phyloP scores from a whole-genome alignment of 2,113 vertebrate genomes.

The Hydrolagus affinis region DNA sequence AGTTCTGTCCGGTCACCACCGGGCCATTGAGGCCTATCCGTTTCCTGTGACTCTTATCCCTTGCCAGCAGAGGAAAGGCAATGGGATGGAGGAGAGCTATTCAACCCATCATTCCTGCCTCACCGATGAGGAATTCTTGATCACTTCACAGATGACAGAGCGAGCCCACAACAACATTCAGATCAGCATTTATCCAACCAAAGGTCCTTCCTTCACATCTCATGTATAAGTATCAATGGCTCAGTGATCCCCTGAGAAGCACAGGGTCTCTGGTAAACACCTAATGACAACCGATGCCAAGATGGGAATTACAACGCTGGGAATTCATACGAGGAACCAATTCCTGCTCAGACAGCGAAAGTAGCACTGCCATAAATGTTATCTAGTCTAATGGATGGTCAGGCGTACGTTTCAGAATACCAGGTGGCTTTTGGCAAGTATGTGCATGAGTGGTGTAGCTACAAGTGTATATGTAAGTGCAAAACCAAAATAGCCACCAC shows the following conservation, averaged over 20 bases:
- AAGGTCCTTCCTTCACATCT: conserved; percentile 46
- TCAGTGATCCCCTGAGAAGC: not conserved
- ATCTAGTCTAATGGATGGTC: conserved; percentile 12
- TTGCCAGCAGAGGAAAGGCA: conserved; percentile 57
- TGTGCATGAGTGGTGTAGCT: not conserved
- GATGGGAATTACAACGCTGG: not conserved
- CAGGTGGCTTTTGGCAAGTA: conserved; percentile 7
- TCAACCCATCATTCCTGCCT: conserved; percentile 46
- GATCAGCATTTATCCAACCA: conserved; percentile 42
- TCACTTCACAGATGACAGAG: conserved; percentile 44
- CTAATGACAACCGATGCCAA: not conserved
- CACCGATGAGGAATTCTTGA: conserved; percentile 51
- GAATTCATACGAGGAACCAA: too few relatives aligned
- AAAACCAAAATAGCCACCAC: not conserved
- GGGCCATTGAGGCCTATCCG: conserved; percentile 45
- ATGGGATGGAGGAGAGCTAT: conserved; percentile 47
- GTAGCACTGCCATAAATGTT: conserved; percentile 10
- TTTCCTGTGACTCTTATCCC: conserved; percentile 63
- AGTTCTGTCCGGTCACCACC: conserved; percentile 41
- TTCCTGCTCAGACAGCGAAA: conserved; percentile 5
- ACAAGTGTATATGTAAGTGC: not conserved
- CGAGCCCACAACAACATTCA: conserved; percentile 37
- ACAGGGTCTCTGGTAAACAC: not conserved
- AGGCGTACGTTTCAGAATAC: conserved; percentile 13
- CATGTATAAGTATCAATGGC: conserved; percentile 45